phyloP scores from a whole-genome alignment of 2,888 invertebrate species.

The Mythimna pallens region DNA sequence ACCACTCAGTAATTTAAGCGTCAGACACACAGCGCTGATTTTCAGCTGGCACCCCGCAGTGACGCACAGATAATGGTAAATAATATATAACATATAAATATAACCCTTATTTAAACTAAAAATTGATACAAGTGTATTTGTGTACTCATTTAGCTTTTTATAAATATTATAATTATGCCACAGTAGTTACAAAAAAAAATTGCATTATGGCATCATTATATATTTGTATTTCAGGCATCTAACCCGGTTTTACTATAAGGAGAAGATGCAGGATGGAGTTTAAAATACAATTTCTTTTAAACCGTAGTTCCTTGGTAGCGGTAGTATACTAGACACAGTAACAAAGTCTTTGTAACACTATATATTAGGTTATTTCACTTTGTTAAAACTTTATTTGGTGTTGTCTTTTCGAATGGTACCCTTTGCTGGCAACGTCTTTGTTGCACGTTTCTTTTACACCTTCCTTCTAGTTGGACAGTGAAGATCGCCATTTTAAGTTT shows the following conservation, averaged over 20 bases:
- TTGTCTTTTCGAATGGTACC: constrained; percentile 61
- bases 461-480: constrained; percentile 23
- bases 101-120: too few species aligned
- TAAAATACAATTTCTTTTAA: not conserved
- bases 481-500: constrained; percentile 12
- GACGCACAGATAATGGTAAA: too few species aligned
- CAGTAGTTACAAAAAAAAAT: too few species aligned
- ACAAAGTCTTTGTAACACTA: constrained; percentile 71
- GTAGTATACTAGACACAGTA: constrained; percentile 47
- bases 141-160: too few species aligned
- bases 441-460: constrained; percentile 58
- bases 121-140: too few species aligned
- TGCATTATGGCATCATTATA: too few species aligned
- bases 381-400: constrained; percentile 69
- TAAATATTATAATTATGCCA: too few species aligned
- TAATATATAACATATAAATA: too few species aligned
- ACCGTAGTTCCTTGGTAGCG: constrained; percentile 48
- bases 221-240: too few species aligned
- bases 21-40: too few species aligned
- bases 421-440: constrained; percentile 52
- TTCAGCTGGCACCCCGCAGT: too few species aligned
- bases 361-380: constrained; percentile 72
- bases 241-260: not conserved
- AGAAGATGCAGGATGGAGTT: not conserved
- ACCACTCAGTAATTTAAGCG: too few species aligned